These are phyloP conservation scores for Malthinus flaveolus DNA, from an alignment of 2,888 invertebrate species.

Conservation along the genomic window DNA sequence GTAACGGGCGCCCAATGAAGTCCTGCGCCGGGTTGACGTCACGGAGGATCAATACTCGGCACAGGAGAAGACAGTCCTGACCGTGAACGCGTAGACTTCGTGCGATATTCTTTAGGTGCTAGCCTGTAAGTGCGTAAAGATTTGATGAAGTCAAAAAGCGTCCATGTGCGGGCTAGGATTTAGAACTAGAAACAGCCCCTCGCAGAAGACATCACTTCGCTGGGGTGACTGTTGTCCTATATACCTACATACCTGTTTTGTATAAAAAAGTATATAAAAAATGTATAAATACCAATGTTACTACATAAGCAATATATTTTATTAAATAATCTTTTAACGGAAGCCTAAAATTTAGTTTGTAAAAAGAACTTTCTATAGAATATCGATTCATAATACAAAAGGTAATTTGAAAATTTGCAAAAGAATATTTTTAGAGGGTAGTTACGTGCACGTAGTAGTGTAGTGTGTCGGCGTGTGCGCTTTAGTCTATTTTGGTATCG, in stretches of 20 bases:
- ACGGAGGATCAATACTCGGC: conserved; percentile 51
- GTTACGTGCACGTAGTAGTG: conserved; percentile 7
- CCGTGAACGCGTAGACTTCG: conserved; percentile 46
- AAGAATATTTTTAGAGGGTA: conserved; percentile 7
- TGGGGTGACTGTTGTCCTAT: conserved; percentile 89
- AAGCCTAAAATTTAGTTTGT: conserved; percentile 19
- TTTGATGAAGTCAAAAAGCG: conserved; percentile 57
- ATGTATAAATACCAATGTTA: conserved; percentile 22
- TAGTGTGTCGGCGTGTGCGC: conserved; percentile 5
- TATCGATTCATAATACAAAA: conserved; percentile 7
- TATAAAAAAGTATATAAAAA: conserved; percentile 22
- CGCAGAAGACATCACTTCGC: conserved; percentile 94
- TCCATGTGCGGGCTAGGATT: conserved; percentile 95
- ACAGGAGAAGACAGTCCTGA: conserved; percentile 47
- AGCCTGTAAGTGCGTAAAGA: conserved; percentile 28
- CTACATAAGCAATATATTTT: conserved; percentile 30
- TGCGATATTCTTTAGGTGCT: conserved; percentile 38
- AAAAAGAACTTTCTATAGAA: conserved; percentile 6
- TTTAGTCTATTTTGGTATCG: conserved; percentile 5
- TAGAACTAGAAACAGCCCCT: conserved; percentile 95
- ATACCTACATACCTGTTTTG: conserved; percentile 9
- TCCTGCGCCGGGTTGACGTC: conserved; percentile 49
- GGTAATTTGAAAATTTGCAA: conserved; percentile 9
- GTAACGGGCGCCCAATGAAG: conserved; percentile 39
- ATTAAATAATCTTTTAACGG: conserved; percentile 22